Percentiles rank a stretch among this genome's conserved stretches.
Conservation (phyloP, 2,888 invertebrate genomes). For the Diplolepis rosae region DNA sequence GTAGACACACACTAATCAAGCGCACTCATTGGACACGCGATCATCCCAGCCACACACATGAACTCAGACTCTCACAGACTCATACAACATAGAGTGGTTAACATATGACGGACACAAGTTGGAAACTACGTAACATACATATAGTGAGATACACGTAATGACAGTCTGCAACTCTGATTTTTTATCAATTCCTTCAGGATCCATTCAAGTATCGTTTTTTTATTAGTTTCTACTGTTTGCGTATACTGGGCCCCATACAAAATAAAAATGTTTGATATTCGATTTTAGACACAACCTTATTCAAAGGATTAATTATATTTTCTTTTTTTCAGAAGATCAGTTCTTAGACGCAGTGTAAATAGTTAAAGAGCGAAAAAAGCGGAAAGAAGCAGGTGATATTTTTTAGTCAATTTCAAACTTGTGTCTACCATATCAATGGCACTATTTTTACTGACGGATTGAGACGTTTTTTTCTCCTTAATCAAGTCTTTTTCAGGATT, state of each 20-base stretch:
- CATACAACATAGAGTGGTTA: conserved; percentile 71
- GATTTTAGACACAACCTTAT: too few relatives aligned
- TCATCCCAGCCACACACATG: conserved; percentile 66
- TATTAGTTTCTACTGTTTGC: too few relatives aligned
- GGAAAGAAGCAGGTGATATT: background rate
- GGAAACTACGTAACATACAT: conserved; percentile 68
- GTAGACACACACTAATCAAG: conserved; percentile 73
- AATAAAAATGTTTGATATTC: too few relatives aligned
- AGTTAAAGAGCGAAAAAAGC: background rate
- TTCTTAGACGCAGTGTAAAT: too few relatives aligned
- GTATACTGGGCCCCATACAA: too few relatives aligned
- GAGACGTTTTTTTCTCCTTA: background rate
- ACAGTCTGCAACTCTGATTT: background rate
- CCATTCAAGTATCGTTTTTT: background rate
- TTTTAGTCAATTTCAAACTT: conserved; percentile 69
- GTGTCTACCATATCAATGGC: conserved; percentile 68
- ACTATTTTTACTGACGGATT: conserved; percentile 20
- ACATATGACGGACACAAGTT: conserved; percentile 74
- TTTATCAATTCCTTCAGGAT: background rate
- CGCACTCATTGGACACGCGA: conserved; percentile 64
- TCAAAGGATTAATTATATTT: too few relatives aligned
- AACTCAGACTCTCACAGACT: conserved; percentile 67
- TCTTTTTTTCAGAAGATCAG: too few relatives aligned
- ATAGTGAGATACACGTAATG: conserved; percentile 32
- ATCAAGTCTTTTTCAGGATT: background rate